These are phyloP conservation scores for Mirounga angustirostris DNA, from an alignment of 2,113 vertebrate species.

Conservation along the genomic window DNA sequence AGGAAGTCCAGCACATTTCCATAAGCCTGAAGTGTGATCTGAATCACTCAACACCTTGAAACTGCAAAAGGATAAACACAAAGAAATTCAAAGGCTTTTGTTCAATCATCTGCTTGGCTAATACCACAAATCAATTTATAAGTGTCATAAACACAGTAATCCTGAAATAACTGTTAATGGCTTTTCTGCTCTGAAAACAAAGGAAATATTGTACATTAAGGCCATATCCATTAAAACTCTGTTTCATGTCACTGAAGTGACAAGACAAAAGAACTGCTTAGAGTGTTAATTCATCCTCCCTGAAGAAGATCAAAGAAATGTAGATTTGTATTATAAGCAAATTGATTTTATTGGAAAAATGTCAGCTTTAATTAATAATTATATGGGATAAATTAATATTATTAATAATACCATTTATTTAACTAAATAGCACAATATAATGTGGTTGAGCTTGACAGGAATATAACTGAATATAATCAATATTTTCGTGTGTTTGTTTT, in stretches of 20 bases:
- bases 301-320: background rate
- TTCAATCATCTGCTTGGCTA: background rate
- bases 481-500: background rate
- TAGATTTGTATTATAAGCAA: background rate
- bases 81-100: conserved; percentile 45
- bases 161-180: conserved; percentile 62
- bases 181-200: conserved; percentile 51
- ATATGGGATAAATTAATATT: background rate
- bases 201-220: background rate
- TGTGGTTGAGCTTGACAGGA: background rate
- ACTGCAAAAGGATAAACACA: background rate
- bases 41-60: conserved; percentile 20
- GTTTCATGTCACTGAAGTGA: conserved; percentile 55
- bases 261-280: conserved; percentile 68
- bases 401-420: background rate
- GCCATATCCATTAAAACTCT: background rate
- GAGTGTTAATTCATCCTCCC: conserved; percentile 50
- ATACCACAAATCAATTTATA: conserved; percentile 69
- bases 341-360: conserved; percentile 31
- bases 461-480: background rate
- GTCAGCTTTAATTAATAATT: conserved; percentile 45
- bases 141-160: conserved; percentile 68
- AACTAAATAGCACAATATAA: conserved; percentile 12
- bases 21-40: background rate
- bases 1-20: conserved; percentile 20